phyloP scores from a whole-genome alignment of 2,113 vertebrate genomes.

The Carollia perspicillata region DNA sequence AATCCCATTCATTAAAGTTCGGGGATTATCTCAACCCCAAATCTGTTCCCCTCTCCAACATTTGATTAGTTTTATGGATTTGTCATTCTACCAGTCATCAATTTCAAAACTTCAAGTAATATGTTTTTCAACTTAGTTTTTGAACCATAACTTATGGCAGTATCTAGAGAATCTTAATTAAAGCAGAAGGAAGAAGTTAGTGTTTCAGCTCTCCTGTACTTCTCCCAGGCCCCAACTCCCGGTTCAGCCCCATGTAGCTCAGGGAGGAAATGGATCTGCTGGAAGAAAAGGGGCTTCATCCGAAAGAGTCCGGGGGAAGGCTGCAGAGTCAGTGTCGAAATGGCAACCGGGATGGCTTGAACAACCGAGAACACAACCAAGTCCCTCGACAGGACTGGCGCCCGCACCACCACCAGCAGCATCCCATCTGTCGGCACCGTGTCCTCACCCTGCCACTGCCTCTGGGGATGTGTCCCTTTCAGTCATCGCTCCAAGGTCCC shows the following conservation, averaged over 20 bases:
- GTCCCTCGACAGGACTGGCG: background rate
- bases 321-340: background rate
- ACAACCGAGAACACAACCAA: background rate
- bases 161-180: background rate
- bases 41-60: background rate
- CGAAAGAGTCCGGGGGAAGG: background rate
- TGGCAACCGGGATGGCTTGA: background rate
- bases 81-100: background rate
- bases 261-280: background rate
- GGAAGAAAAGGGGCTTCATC: background rate
- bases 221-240: background rate
- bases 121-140: background rate
- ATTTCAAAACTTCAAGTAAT: background rate
- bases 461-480: background rate
- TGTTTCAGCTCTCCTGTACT: background rate
- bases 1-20: background rate
- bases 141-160: background rate
- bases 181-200: background rate
- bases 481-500: background rate
- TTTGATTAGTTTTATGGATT: conserved; percentile 18
- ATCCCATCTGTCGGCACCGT: background rate
- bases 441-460: background rate
- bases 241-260: background rate
- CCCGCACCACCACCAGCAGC: background rate
- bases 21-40: background rate